Base-by-base conservation (phyloP, 2,797 vertebrate species). In the Micromesistius poutassou region DNA sequence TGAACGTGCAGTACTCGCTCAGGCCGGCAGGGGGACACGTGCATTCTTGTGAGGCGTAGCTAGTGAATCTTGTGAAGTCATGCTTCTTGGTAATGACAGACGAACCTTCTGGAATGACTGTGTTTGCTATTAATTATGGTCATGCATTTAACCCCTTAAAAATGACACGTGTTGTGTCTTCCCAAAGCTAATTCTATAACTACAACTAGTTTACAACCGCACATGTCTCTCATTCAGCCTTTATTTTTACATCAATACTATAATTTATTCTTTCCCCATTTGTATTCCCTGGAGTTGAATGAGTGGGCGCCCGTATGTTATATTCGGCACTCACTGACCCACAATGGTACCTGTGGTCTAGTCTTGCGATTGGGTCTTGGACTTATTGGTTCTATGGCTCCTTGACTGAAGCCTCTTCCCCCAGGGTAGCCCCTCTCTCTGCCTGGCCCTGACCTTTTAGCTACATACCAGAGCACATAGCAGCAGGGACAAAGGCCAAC, bases 401-500 rank as follows among this genome's bases (percentile, higher is more conserved):
- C 82, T 85, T 87, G 87, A 86, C 85, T 91, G 87, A 86, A 86
- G 87, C 82, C 84, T 71, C 79, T 79, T 35, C 75, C 83, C 82
- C 85, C 88, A 13, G 86, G 83, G 77, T 81, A 79, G 86, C 83
- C 84, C 87, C 83, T 77, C 83, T 76, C 85, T 80, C 81, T 30
- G 85, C 90, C 88, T 87, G 90, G 90, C 86, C 90, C 88, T 85
- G 90, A 93, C 93, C 92, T 94, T 94, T 93, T 16, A 92, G 90
- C 84, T 87, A 90, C 92, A 94, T 93, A 93, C 93, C 93, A 92
- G 88, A 84, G 90, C 90, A 91, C 92, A 94, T 92, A 94, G 91
- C 93, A 90, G 89, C 89, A 86, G 79, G 91, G 91, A 92, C 90
- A 94, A 93, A 94, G 91, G 90, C 89, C 89, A 92, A 86, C 88